These are phyloP conservation scores for Drosophila aff. DNA, from an alignment of 1,140 invertebrate genomes.

Conservation along the genomic window DNA sequence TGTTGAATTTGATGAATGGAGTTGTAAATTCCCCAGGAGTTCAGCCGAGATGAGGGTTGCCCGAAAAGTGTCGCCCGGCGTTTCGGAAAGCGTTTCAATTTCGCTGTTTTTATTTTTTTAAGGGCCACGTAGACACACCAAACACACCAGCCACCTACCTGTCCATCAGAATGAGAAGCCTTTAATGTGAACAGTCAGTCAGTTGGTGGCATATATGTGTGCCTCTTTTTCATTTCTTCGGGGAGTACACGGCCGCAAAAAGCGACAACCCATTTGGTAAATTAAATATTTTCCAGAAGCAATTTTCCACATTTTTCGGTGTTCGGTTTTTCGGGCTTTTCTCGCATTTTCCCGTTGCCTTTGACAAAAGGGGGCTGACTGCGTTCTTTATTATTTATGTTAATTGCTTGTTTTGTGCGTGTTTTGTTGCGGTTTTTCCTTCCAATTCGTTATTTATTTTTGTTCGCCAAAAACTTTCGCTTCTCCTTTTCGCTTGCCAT, in stretches of 20 bases:
- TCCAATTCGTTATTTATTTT: slow-evolving; percentile 16
- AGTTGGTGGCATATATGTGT: slow-evolving; percentile 18
- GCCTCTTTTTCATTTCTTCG: slow-evolving; percentile 43
- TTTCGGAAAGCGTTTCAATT: slow-evolving; percentile 28
- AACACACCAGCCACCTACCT: slow-evolving; percentile 9
- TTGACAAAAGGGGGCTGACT: slow-evolving; percentile 24
- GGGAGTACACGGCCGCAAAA: slow-evolving; percentile 41
- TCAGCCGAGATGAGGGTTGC: slow-evolving; percentile 14
- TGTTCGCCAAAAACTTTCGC: slow-evolving; percentile 19
- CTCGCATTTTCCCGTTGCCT: background rate
- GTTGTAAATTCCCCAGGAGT: slow-evolving; percentile 55
- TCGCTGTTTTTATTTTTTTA: slow-evolving; percentile 17
- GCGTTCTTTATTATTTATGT: slow-evolving; percentile 69
- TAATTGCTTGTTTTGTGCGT: slow-evolving; percentile 76
- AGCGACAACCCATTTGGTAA: slow-evolving; percentile 54
- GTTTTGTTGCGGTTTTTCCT: slow-evolving; percentile 54
- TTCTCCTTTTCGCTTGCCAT: slow-evolving; percentile 28
- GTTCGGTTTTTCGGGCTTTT: slow-evolving; percentile 23
- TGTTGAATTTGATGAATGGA: slow-evolving; percentile 73
- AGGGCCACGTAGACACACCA: slow-evolving; percentile 30
- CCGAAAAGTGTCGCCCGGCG: slow-evolving; percentile 25
- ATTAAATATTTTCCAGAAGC: slow-evolving; percentile 56
- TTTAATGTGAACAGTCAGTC: slow-evolving; percentile 35
- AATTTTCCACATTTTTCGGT: slow-evolving; percentile 53
- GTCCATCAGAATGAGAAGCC: slow-evolving; percentile 36